Evolutionary conservation across 1,140 invertebrate genomes (phyloP).

Genomic region (Heliconius eleuchia): DNA sequence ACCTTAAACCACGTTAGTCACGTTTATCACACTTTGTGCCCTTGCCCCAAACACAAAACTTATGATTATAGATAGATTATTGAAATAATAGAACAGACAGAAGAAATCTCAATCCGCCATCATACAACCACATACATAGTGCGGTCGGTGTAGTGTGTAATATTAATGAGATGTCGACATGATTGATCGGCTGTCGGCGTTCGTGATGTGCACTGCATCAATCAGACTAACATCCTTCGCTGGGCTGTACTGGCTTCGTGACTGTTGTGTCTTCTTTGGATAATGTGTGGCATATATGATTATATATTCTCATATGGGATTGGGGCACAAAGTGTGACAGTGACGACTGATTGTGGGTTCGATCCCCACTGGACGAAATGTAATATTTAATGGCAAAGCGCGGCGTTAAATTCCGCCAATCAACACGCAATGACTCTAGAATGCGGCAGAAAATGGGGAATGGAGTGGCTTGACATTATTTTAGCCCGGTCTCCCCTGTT

Average conservation of each 20-base stretch:
- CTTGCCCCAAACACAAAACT: no score
- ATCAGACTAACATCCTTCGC: slow-evolving; percentile 19
- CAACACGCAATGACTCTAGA: no score
- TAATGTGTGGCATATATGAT: background rate
- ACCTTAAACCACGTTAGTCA: no score
- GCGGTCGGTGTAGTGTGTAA: slow-evolving; percentile 20
- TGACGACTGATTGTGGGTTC: background rate
- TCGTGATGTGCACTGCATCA: slow-evolving; percentile 29
- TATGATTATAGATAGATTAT: background rate
- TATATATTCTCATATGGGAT: background rate
- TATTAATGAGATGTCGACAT: slow-evolving; percentile 31
- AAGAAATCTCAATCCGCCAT: slow-evolving; percentile 13
- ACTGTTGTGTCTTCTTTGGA: slow-evolving; percentile 11
- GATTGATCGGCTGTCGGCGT: slow-evolving; percentile 25
- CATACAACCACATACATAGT: slow-evolving; percentile 6
- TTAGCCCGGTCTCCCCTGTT: no score
- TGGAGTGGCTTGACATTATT: no score
- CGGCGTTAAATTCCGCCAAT: background rate
- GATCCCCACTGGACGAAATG: background rate
- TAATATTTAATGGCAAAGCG: background rate
- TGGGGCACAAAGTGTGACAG: background rate
- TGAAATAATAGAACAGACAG: background rate
- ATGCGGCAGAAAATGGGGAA: no score
- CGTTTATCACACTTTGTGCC: no score
- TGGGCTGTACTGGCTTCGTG: slow-evolving; percentile 5